phyloP scores from a whole-genome alignment of 2,888 invertebrate genomes.

The Steinernema carpocapsae region DNA sequence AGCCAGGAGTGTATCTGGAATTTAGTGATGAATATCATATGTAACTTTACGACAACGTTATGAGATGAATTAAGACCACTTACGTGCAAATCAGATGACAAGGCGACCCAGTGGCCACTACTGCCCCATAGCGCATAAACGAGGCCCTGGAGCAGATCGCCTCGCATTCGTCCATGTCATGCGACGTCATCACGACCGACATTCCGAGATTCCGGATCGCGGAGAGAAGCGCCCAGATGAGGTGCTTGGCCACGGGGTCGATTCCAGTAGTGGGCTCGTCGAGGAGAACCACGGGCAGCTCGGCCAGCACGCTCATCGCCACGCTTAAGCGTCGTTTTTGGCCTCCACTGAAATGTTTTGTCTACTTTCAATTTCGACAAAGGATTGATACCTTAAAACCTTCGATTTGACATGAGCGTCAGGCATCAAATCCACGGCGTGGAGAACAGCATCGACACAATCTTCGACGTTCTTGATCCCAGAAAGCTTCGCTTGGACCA shows the following conservation, averaged over 20 bases:
- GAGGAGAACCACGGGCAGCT: slow-evolving; percentile 45
- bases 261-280: slow-evolving; percentile 56
- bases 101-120: slow-evolving; percentile 50
- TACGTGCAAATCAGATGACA: slow-evolving; percentile 44
- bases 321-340: slow-evolving; percentile 53
- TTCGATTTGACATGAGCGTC: slow-evolving; percentile 57
- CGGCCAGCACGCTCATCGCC: slow-evolving; percentile 47
- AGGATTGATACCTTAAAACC: neutral
- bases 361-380: neutral
- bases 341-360: slow-evolving; percentile 45
- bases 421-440: slow-evolving; percentile 55
- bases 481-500: slow-evolving; percentile 54
- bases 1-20: slow-evolving; percentile 56
- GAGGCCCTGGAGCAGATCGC: slow-evolving; percentile 51
- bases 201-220: slow-evolving; percentile 50
- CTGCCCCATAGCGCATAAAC: slow-evolving; percentile 48
- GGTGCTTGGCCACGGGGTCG: slow-evolving; percentile 48
- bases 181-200: slow-evolving; percentile 61
- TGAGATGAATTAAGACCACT: neutral
- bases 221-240: slow-evolving; percentile 46
- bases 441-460: slow-evolving; percentile 51
- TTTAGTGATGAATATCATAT: neutral
- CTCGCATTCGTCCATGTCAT: slow-evolving; percentile 59
- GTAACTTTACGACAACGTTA: neutral
- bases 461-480: slow-evolving; percentile 47